A percentile compares a stretch with the other conserved stretches of the same genome.
phyloP scores from a whole-genome alignment of 2,888 invertebrate genomes.

The Hypomecis punctinalis region DNA sequence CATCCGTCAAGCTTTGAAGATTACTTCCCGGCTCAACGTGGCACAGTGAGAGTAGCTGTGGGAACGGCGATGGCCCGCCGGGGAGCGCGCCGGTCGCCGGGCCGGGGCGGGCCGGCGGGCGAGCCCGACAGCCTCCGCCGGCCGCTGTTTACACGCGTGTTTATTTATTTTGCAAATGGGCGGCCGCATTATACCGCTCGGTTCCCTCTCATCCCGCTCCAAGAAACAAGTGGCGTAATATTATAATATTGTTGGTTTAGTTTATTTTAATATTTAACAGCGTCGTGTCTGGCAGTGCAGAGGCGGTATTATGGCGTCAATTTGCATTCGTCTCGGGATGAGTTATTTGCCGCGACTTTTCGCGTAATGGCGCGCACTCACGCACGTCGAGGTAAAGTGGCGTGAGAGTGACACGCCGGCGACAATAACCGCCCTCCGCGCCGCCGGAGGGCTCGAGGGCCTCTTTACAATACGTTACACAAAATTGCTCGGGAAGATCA shows the following conservation, averaged over 20 bases:
- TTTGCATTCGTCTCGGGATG: not conserved
- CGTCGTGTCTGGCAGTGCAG: not conserved
- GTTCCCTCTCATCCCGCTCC: not conserved
- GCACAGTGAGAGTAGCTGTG: not conserved
- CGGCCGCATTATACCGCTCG: conserved; percentile 7
- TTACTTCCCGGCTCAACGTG: not conserved
- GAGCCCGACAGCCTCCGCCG: conserved; percentile 1
- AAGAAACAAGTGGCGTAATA: not conserved
- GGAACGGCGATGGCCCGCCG: not conserved
- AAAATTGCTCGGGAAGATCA: too few relatives aligned
- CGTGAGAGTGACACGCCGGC: not conserved
- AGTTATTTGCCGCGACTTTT: not conserved
- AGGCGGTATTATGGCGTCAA: not conserved
- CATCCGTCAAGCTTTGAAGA: not conserved
- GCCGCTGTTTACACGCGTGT: conserved; percentile 13
- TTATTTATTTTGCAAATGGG: conserved; percentile 19
- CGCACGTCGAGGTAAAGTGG: not conserved
- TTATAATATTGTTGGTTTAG: not conserved
- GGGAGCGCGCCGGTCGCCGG: not conserved
- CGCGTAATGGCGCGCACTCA: not conserved
- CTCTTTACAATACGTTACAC: not conserved
- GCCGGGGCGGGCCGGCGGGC: not conserved
- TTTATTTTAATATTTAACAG: conserved; percentile 3
- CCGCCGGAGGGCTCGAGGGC: not conserved
- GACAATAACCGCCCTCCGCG: not conserved